Evolutionary conservation across 2,113 vertebrate species (phyloP).

Genomic region (Ophthalmolycus amberensis): DNA sequence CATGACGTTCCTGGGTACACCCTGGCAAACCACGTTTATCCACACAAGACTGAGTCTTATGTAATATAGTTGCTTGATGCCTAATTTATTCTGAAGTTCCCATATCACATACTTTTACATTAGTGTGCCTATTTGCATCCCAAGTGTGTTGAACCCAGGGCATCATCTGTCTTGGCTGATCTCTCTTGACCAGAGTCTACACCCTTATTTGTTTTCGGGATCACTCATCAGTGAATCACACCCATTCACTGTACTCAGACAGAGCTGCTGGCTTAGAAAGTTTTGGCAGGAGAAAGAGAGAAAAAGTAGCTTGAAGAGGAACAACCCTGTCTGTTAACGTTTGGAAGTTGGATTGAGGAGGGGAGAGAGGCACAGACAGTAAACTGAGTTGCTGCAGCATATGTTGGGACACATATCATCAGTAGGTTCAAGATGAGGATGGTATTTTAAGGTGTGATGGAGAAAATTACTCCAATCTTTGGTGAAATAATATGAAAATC

Average conservation of each 20-base stretch:
- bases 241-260: slow-evolving; percentile 48
- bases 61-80: not conserved
- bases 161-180: slow-evolving; percentile 28
- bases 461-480: not conserved
- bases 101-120: not conserved
- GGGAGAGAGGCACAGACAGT: not conserved
- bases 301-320: slow-evolving; percentile 24
- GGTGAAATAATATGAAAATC: not conserved
- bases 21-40: not conserved
- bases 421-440: not conserved
- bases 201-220: slow-evolving; percentile 47
- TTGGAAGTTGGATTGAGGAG: slow-evolving; percentile 7
- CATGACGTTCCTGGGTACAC: not conserved
- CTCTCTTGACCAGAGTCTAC: slow-evolving; percentile 42
- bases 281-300: slow-evolving; percentile 42
- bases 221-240: slow-evolving; percentile 65
- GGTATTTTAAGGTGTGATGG: not conserved
- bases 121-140: slow-evolving; percentile 14
- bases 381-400: not conserved
- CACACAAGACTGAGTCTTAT: not conserved
- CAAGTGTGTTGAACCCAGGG: slow-evolving; percentile 16
- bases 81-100: not conserved
- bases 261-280: slow-evolving; percentile 64
- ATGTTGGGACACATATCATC: not conserved
- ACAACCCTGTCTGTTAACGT: slow-evolving; percentile 10